Base-by-base conservation (phyloP, 2,888 invertebrate genomes). In the Microctonus hyperodae region DNA sequence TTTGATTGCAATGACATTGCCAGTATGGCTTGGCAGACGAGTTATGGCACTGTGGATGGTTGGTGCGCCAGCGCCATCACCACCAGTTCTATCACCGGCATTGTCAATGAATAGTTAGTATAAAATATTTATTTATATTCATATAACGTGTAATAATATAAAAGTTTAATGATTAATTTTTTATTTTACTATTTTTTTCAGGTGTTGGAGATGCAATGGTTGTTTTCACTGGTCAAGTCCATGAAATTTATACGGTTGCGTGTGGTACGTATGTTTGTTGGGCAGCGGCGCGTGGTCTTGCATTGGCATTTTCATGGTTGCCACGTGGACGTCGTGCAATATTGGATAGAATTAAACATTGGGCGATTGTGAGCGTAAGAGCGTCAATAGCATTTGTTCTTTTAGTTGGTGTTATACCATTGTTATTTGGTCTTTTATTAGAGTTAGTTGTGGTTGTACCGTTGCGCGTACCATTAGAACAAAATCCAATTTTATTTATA, bases 211-310 rank as follows among this genome's bases (percentile, higher is more conserved):
- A 76, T 62, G 70, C 76, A 10, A 70, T 75, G 25, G 86, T 1
- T 79, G 72, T 82, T 73, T 62, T 86, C 75, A 79, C 87, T 0
- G 86, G 90, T n/a, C 88, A 90, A 20, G 94, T 97, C 0, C 98
- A 98, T 83, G 98, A 98, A 85, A 85, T 98, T 4, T 98, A 99
- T 83, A 98, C 98, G 0, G 95, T 96, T 0, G 96, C 97, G 0
- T 94, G 94, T 81, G 92, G 98, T 5, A 91, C 96, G 72, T 99
- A 98, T 85, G 88, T 96, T 16, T 97, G 97, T 84, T 98, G 98
- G 97, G 88, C 97, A 69, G 85, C 90, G n/a, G 92, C 95, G 0
- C 90, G 97, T 37, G 93, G 93, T 16, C 87, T 92, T 22, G 91
- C 93, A 9, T 87, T 97, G 50, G 89, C 95, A 22, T 89, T 92